These are phyloP conservation scores for Trididemnum clinides DNA, from an alignment of 23 tunicate genomes.

Conservation along the genomic window DNA sequence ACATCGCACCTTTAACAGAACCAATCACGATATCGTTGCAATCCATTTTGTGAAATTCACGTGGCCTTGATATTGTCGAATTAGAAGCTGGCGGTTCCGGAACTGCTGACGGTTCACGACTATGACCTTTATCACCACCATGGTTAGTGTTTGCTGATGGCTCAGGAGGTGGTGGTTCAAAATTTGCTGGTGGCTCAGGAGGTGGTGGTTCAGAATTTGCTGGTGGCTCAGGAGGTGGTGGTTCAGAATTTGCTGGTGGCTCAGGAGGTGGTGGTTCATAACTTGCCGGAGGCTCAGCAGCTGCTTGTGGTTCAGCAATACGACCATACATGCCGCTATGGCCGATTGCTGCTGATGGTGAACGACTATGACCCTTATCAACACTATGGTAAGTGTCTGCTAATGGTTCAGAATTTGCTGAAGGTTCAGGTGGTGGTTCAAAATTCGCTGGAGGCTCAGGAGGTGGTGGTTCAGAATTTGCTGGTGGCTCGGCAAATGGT, in stretches of 20 bases:
- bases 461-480: not conserved
- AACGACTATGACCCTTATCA: not conserved
- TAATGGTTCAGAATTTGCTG: not conserved
- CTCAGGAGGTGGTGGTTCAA: constrained; percentile 22
- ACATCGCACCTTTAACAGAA: constrained; percentile 67
- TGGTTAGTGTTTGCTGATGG: too few relatives aligned
- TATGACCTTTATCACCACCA: too few relatives aligned
- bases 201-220: constrained; percentile 15
- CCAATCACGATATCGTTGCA: constrained; percentile 75
- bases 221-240: constrained; percentile 45
- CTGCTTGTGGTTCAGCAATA: constrained; percentile 46
- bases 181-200: constrained; percentile 15
- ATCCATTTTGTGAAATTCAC: constrained; percentile 68
- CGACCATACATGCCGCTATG: too few relatives aligned
- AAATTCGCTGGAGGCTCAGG: not conserved
- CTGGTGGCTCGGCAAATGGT: constrained; percentile 28
- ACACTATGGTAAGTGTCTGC: not conserved
- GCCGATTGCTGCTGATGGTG: too few relatives aligned
- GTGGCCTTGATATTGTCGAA: constrained; percentile 22
- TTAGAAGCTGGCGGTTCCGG: too few relatives aligned
- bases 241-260: constrained; percentile 40
- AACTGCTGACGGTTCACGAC: too few relatives aligned
- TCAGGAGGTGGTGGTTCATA: constrained; percentile 25
- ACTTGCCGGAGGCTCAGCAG: constrained; percentile 28
- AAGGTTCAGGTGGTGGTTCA: constrained; percentile 29